phyloP scores from a whole-genome alignment of 2,888 invertebrate species.

The Drosophila hamatofila region DNA sequence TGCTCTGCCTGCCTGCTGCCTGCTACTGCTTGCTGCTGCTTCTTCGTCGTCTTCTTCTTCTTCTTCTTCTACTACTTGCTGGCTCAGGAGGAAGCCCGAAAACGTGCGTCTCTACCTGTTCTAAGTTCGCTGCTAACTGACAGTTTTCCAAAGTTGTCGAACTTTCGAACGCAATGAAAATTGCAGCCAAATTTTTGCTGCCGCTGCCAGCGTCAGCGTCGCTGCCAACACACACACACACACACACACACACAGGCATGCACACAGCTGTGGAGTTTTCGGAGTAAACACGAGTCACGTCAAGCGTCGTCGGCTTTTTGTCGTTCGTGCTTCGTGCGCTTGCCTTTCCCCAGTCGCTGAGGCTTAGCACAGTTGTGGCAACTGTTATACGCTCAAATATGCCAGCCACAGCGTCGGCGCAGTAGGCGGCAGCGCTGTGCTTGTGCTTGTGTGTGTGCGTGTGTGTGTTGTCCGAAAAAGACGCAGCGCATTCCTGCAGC shows the following conservation, averaged over 20 bases:
- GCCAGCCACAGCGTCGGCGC: constrained; percentile 47
- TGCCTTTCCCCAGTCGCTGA: constrained; percentile 30
- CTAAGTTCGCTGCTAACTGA: constrained; percentile 86
- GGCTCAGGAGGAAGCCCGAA: constrained; percentile 81
- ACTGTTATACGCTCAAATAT: constrained; percentile 45
- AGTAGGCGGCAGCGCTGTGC: constrained; percentile 10
- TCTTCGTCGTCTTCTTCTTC: constrained; percentile 15
- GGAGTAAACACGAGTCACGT: constrained; percentile 42
- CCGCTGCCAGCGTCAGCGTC: constrained; percentile 34
- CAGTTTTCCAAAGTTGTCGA: constrained; percentile 86
- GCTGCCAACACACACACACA: background rate
- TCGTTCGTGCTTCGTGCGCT: constrained; percentile 1
- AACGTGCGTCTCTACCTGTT: constrained; percentile 86
- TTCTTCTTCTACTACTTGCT: constrained; percentile 30
- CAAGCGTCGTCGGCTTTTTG: background rate
- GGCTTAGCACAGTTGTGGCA: constrained; percentile 37
- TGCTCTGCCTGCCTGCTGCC: constrained; percentile 16
- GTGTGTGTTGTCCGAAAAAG: constrained; percentile 36
- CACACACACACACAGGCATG: background rate
- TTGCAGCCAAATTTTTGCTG: constrained; percentile 76
- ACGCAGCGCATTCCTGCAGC: constrained; percentile 49
- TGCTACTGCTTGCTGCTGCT: constrained; percentile 24
- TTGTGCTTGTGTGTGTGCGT: background rate
- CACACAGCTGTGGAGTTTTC: constrained; percentile 35
- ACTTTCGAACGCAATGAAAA: constrained; percentile 84